These are phyloP conservation scores for Scomber scombrus DNA, from an alignment of 2,113 vertebrate genomes.

Conservation along the genomic window DNA sequence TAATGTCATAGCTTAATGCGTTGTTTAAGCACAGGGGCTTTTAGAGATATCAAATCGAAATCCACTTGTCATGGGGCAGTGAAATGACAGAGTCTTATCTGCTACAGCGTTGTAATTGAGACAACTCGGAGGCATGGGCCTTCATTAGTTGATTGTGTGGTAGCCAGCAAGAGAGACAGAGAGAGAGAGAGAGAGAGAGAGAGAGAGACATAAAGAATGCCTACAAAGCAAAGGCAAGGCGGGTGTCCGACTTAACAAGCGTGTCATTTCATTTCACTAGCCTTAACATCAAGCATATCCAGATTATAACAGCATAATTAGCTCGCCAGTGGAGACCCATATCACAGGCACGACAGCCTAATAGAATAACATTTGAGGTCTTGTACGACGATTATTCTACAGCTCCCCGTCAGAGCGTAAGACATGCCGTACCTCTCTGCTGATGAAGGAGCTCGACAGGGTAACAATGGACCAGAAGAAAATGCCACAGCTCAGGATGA, in stretches of 20 bases:
- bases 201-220: constrained; percentile 44
- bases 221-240: constrained; percentile 57
- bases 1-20: constrained; percentile 44
- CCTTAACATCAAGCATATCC: constrained; percentile 66
- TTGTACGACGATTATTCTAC: background rate
- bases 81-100: constrained; percentile 54
- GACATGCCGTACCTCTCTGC: constrained; percentile 87
- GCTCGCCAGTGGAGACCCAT: constrained; percentile 4
- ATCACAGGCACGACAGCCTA: constrained; percentile 15
- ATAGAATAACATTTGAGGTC: constrained; percentile 14
- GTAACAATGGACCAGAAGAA: constrained; percentile 98
- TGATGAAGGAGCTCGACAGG: constrained; percentile 96
- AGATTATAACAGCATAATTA: constrained; percentile 61
- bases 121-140: constrained; percentile 52
- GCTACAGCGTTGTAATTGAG: constrained; percentile 66
- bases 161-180: constrained; percentile 27
- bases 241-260: constrained; percentile 63
- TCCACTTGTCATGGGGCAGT: constrained; percentile 53
- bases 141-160: constrained; percentile 74
- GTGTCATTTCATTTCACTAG: constrained; percentile 71
- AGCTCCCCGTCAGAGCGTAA: background rate
- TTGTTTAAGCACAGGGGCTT: constrained; percentile 13
- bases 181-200: background rate
- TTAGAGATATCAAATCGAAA: constrained; percentile 60
- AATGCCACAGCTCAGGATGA: constrained; percentile 98